phyloP scores from a whole-genome alignment of 2,888 invertebrate species.

The Drosophila rellima region DNA sequence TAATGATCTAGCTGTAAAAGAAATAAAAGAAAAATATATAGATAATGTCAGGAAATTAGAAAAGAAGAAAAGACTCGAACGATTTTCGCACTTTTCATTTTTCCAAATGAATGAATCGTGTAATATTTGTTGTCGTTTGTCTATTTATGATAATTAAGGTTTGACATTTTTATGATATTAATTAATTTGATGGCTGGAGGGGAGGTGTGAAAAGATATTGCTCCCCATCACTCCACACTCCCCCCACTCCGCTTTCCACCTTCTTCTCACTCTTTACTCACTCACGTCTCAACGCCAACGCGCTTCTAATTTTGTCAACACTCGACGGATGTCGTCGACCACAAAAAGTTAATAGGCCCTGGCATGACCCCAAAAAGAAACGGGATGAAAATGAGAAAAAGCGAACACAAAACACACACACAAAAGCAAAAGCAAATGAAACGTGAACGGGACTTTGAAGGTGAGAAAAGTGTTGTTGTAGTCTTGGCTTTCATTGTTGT shows the following conservation, averaged over 20 bases:
- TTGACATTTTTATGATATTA: slow-evolving; percentile 81
- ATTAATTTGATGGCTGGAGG: slow-evolving; percentile 72
- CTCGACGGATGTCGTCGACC: slow-evolving; percentile 69
- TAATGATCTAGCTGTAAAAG: slow-evolving; percentile 58
- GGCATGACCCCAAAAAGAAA: slow-evolving; percentile 64
- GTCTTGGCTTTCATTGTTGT: slow-evolving; percentile 17
- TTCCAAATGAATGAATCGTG: slow-evolving; percentile 45
- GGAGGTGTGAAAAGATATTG: slow-evolving; percentile 49
- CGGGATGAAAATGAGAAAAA: slow-evolving; percentile 10
- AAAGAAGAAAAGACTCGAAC: slow-evolving; percentile 13
- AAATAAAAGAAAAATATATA: slow-evolving; percentile 7
- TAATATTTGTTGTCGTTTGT: slow-evolving; percentile 78
- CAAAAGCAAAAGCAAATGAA: slow-evolving; percentile 30
- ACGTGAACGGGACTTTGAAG: slow-evolving; percentile 34
- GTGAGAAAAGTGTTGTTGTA: slow-evolving; percentile 64
- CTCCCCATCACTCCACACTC: slow-evolving; percentile 31
- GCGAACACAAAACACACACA: slow-evolving; percentile 34
- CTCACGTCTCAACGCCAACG: slow-evolving; percentile 56
- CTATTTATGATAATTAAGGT: slow-evolving; percentile 79
- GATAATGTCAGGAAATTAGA: slow-evolving; percentile 33
- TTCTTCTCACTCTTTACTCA: not conserved
- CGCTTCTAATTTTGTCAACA: slow-evolving; percentile 73
- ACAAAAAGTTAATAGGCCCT: slow-evolving; percentile 76
- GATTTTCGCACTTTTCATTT: slow-evolving; percentile 40
- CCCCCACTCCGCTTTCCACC: not conserved